Conservation (phyloP, 2,797 vertebrate species). For the Poeciliopsis infans region DNA sequence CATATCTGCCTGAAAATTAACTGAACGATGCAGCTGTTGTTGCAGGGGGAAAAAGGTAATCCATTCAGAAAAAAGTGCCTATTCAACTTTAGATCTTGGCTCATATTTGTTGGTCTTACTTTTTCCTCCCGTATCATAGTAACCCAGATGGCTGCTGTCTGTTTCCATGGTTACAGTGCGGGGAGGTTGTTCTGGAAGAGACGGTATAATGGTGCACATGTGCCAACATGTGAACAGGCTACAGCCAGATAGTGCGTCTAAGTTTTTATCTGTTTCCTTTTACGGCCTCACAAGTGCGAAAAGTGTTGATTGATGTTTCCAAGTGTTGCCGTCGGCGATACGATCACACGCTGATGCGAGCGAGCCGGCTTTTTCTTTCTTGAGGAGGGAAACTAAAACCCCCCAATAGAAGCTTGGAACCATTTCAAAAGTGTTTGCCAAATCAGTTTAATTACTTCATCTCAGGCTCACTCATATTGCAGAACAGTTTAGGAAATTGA, state of each 20-base stretch:
- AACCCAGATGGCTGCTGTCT: slow-evolving; percentile 30
- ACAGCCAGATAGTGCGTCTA: slow-evolving; percentile 4
- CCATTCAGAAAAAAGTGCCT: slow-evolving; percentile 8
- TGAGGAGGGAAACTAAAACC: slow-evolving; percentile 1
- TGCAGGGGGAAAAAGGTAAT: background rate
- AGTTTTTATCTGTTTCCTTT: slow-evolving; percentile 18
- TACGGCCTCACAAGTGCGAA: background rate
- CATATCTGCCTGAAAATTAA: background rate
- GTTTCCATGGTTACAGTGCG: slow-evolving; percentile 46
- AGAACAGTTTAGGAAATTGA: background rate
- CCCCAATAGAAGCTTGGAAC: background rate
- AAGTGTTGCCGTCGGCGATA: slow-evolving; percentile 2
- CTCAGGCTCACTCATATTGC: background rate
- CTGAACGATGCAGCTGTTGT: background rate
- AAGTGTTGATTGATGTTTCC: slow-evolving; percentile 7
- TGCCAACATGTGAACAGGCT: slow-evolving; percentile 17
- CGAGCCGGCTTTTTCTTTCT: background rate
- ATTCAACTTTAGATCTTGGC: slow-evolving; percentile 7
- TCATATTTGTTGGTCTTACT: background rate
- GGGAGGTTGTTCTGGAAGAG: slow-evolving; percentile 8
- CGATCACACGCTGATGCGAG: slow-evolving; percentile 3
- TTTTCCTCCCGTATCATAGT: slow-evolving; percentile 15
- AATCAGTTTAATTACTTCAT: background rate
- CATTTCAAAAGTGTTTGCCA: background rate
- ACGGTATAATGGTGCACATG: slow-evolving; percentile 22